A percentile compares a stretch with the other conserved stretches of the same genome.
phyloP scores from a whole-genome alignment of 2,113 vertebrate species.

The Mustela nigripes region DNA sequence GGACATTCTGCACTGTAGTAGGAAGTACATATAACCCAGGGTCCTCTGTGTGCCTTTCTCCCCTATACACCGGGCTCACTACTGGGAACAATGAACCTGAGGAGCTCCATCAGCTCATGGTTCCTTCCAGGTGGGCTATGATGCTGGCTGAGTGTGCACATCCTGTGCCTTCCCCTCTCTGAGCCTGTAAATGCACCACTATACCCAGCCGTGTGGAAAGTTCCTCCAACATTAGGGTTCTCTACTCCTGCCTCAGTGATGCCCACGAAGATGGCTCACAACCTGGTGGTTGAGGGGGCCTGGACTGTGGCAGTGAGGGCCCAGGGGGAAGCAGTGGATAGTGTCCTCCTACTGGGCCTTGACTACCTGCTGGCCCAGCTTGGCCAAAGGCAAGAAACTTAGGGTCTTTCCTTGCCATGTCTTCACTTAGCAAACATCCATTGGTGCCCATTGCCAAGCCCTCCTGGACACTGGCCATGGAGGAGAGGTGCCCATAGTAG shows the following conservation, averaged over 20 bases:
- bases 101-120: background rate
- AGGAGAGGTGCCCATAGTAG: background rate
- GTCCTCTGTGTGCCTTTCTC: background rate
- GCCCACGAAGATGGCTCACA: background rate
- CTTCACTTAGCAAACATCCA: background rate
- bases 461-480: background rate
- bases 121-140: no score
- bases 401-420: background rate
- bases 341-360: background rate
- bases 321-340: background rate
- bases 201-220: background rate
- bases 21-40: fast-evolving
- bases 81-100: no score
- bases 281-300: background rate
- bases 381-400: background rate
- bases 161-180: background rate
- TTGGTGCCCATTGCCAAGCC: background rate
- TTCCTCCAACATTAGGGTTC: background rate
- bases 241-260: background rate
- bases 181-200: background rate
- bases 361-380: background rate
- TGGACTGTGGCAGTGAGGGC: background rate
- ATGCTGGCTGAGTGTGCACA: no score
- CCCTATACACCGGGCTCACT: background rate
- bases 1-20: background rate